Evolutionary conservation across 1,140 invertebrate genomes (phyloP), one percentile per base, ranked within the genome.

Genomic region (Drosophila simulans): DNA sequence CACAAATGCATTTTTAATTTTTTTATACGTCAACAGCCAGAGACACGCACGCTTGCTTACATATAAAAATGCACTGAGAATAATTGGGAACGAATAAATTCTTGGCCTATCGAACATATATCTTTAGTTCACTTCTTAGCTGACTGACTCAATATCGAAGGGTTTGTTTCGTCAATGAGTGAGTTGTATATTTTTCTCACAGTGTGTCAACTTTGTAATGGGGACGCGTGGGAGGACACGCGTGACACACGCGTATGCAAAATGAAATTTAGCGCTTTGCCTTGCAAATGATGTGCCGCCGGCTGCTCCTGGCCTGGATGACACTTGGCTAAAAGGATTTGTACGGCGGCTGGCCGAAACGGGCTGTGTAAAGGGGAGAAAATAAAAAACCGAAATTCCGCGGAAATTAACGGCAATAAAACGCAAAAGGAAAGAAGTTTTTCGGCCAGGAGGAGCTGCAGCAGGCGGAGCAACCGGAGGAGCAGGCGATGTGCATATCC

Each of bases 231-330:
- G 49, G 54, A 42, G 51, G 74, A 64, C 35, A 52, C 56, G 78
- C 66, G 66, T 81, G 65, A 39, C 55, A 59, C 46, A 60, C 54
- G 68, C 45, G 62, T 60, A 70, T 88, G 80, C 69, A 80, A 88
- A 88, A 88, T 88, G 80, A 89, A 89, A 89, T 89, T 89, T 88
- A 83, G 84, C 76, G 84, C 85, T 88, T 88, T 88, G 84, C 84
- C 80, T 89, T 89, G 84, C 84, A 89, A 89, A 89, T 89, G 84
- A 89, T 89, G 84, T 77, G 72, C 76, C 72, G 64, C 62, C 46
- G 49, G 65, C 39, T 27, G 59, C 37, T 69, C 51, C 66, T 69
- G 66, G 66, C 64, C 48, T 40, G 43, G 66, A 53, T 71, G 68
- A 80, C 83, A 88, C 84, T 83, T 83, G 84, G 84, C 82, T 86